phyloP scores from a whole-genome alignment of 2,113 vertebrate genomes.

The Ageneiosus marmoratus region DNA sequence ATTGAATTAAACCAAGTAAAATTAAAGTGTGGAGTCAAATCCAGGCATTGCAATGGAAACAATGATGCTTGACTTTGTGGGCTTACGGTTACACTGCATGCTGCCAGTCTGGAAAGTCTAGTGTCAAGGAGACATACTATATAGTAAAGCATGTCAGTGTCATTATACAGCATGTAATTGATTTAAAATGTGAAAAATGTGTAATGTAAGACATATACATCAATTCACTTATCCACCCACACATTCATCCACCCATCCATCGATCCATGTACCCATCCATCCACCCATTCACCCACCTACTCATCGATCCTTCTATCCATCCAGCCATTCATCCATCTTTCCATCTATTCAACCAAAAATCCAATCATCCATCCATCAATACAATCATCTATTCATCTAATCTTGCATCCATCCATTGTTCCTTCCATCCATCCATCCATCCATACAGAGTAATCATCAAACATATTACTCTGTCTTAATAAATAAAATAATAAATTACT shows the following conservation, averaged over 20 bases:
- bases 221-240: not conserved
- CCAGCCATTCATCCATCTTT: not conserved
- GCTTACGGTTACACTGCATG: not conserved
- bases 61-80: not conserved
- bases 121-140: not conserved
- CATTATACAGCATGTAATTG: not conserved
- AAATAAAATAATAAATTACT: not conserved
- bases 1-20: not conserved
- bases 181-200: not conserved
- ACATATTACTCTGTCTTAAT: not conserved
- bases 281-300: not conserved
- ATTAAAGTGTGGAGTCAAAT: not conserved
- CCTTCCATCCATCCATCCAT: not conserved
- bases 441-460: too few species aligned
- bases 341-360: not conserved
- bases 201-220: not conserved
- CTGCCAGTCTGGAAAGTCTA: not conserved
- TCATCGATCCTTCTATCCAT: not conserved
- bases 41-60: slow-evolving; percentile 7
- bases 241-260: not conserved
- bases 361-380: not conserved
- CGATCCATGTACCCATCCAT: not conserved
- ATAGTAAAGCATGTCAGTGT: not conserved
- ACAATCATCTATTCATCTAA: too few species aligned
- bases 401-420: not conserved